Evolutionary conservation across 2,113 vertebrate genomes (phyloP), one percentile per base, ranked within the genome.

Genomic region (Trematocara nigrifrons): DNA sequence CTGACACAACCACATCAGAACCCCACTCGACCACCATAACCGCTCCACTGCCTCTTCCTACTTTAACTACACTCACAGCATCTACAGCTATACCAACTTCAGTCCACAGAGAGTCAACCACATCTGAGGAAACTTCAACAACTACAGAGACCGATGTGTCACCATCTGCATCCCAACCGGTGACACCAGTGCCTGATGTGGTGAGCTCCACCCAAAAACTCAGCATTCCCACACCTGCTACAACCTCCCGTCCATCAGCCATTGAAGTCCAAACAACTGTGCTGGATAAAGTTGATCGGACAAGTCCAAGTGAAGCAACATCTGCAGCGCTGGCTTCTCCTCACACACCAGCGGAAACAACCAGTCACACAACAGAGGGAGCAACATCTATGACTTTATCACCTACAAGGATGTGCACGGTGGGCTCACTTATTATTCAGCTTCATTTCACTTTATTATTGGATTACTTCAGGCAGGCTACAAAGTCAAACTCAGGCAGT

Each of bases 361-460:
- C 88, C 8, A 85, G 18, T 51, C 61, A 22, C 16, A 57, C 82
- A 3, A 18, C 45, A 26, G 88, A 91, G 20, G 47, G 13, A n/a
- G 74, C 86, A 2, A 90, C 87, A 3, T 53, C 92, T 10, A n/a
- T 83, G 22, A 76, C 83, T 20, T 88, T 87, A 4, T 47, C 91
- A 42, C 74, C 94, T 7, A 84, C 90, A 40, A 94, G 93, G 89
- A 93, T 82, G 38, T 97, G 96, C 87, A 96, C 90, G 6, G 96
- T 96, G 69, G 84, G 96, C 95, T 81, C 10, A 81, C 2, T 66
- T 57, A 20, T 40, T 13, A 20, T 51, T 26, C 15, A 29, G 16
- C 16, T 76, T 76, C 45, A 51, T 76, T 31, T 47, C 69, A 47
- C 2, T 49, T 74, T 69, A 42, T 22, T 82, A 33, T 22, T 52